Conservation (phyloP, 2,113 vertebrate genomes). For the Petaurus breviceps region DNA sequence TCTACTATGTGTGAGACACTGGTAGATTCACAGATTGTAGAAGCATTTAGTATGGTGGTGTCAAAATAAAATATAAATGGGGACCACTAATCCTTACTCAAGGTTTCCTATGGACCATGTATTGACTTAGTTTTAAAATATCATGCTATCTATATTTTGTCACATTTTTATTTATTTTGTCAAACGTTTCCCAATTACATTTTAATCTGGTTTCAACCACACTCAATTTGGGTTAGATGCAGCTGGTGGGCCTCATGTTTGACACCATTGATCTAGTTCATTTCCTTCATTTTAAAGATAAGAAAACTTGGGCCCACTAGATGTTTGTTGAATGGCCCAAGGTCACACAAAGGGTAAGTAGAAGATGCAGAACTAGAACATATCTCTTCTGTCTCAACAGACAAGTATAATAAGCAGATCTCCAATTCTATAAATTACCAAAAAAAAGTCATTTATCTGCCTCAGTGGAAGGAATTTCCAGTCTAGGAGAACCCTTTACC, state of each 20-base stretch:
- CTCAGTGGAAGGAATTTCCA: no score
- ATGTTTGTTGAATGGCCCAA: neutral
- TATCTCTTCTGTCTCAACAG: no score
- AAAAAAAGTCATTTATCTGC: no score
- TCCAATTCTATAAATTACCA: no score
- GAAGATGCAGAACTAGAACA: neutral
- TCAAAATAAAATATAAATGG: neutral
- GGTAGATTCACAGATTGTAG: neutral
- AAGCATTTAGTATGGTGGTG: neutral
- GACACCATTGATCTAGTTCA: neutral
- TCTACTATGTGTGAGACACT: neutral
- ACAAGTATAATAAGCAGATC: no score
- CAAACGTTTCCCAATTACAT: neutral
- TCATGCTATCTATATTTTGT: neutral
- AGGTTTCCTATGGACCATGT: neutral
- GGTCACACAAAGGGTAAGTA: neutral
- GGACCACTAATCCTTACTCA: neutral
- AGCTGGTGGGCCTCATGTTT: neutral
- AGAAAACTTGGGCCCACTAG: neutral
- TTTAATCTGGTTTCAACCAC: neutral
- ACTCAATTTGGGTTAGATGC: neutral
- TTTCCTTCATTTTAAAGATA: neutral
- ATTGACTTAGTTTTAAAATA: neutral
- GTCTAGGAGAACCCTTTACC: no score
- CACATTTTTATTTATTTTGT: neutral